Evolutionary conservation across 2,797 vertebrate species (phyloP).

Genomic region (Hypotaenidia okinawae): DNA sequence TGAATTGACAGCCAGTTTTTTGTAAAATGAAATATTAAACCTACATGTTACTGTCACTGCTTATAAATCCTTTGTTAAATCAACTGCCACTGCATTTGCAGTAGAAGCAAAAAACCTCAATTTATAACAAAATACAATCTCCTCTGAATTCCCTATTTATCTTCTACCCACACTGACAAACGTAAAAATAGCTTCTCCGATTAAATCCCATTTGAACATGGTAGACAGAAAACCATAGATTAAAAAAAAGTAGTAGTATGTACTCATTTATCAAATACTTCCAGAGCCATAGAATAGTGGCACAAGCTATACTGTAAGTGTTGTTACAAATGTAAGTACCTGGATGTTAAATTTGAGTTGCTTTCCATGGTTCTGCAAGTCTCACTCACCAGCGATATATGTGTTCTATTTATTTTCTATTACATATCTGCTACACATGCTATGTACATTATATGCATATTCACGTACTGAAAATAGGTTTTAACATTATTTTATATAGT

Average conservation of each 20-base stretch:
- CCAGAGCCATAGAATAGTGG: not conserved
- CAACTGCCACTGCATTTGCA: not conserved
- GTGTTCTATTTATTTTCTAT: not conserved
- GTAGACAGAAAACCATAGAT: not conserved
- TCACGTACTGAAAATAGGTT: not conserved
- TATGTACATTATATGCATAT: not conserved
- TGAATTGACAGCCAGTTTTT: not conserved
- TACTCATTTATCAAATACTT: not conserved
- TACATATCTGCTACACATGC: not conserved
- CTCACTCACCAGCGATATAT: not conserved
- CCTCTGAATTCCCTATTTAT: not conserved
- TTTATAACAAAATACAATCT: not conserved
- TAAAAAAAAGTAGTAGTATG: not conserved
- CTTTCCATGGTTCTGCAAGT: not conserved
- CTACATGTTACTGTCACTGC: not conserved
- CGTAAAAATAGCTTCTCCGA: not conserved
- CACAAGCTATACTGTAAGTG: not conserved
- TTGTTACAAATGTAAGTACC: not conserved
- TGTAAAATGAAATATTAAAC: not conserved
- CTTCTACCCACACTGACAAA: not conserved
- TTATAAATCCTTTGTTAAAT: not conserved
- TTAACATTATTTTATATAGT: not conserved
- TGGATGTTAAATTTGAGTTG: not conserved
- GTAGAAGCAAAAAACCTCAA: not conserved
- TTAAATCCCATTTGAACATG: not conserved